Base-by-base conservation (phyloP, 1,140 invertebrate genomes). In the Euura saliciscinereae region DNA sequence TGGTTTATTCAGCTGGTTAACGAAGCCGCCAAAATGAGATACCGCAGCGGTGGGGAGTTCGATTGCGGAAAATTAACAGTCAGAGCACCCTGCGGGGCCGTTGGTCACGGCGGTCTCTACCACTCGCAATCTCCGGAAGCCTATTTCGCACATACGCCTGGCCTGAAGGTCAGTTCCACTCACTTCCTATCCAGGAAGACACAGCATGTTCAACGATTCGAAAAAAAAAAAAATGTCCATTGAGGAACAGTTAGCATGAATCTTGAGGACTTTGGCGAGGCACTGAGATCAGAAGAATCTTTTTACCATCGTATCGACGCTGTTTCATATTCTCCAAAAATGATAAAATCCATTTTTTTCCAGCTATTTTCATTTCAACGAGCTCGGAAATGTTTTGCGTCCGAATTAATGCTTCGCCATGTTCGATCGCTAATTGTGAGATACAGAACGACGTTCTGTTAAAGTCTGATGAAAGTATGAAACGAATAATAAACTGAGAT, bases 111-210 rank as follows among this genome's bases (percentile, higher is more conserved):
- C 0, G 97, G 93, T 0, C 88, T 99, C 1, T 99, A 99, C 87
- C 98, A 99, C 89, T 99, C 98, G 0, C 98, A 99, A 89, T 97
- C 95, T 85, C 97, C 97, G 0, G 99, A 99, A 89, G 96, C 96
- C 2, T 99, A 96, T 88, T 99, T 99, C 88, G 94, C 97, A 1
- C 99, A 99, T 82, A 94, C 95, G 0, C 96, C 98, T 1, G 99
- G 99, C n/a, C 86, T 99, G 1, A 98, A 97, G 90, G 96, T 96
- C 82, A 78, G 72, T 74, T 46, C 71, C 65, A 44, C 43, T 44
- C 3, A 43, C 1, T 28, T 67, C 6, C 45, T 11, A 59, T 28
- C 28, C 28, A 28, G 28, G 28, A 28, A 28, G 28, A 28, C 28
- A 28, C 28, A 28, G 28, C 28, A 28, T 28, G 28, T 28, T 28